Conservation (phyloP, 64 coral and sea anemone genomes). For the Pocillopora verrucosa region DNA sequence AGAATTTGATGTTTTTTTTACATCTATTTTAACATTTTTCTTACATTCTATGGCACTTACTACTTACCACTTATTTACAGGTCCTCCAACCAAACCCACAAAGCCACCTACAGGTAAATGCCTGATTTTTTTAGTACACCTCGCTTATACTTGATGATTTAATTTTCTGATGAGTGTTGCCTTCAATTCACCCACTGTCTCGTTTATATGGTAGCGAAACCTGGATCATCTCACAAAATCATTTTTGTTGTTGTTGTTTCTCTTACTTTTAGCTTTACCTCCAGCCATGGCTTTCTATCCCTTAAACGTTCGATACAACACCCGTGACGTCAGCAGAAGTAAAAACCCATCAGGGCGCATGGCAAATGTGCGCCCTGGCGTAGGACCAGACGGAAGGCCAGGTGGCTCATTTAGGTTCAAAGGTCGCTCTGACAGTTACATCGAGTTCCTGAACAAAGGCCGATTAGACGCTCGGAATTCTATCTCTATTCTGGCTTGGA, state of each 20-base stretch:
- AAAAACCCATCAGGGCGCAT: slow-evolving; percentile 63
- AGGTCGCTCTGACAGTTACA: slow-evolving; percentile 67
- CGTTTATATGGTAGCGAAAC: neutral
- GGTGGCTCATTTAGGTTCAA: slow-evolving; percentile 66
- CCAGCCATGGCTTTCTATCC: slow-evolving; percentile 68
- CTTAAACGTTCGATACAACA: slow-evolving; percentile 56
- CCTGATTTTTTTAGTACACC: neutral
- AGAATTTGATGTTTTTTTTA: neutral
- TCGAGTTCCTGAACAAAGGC: slow-evolving; percentile 82
- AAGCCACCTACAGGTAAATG: neutral
- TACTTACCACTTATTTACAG: neutral
- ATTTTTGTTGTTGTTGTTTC: neutral
- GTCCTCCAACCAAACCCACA: slow-evolving; percentile 3
- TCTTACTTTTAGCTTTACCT: slow-evolving; percentile 24
- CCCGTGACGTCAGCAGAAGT: slow-evolving; percentile 54
- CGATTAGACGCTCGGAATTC: slow-evolving; percentile 67
- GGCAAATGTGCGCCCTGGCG: slow-evolving; percentile 57
- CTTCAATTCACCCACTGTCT: neutral
- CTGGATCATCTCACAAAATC: neutral
- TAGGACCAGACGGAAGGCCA: slow-evolving; percentile 58
- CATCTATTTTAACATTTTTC: neutral
- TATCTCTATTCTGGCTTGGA: slow-evolving; percentile 88
- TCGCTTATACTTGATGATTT: neutral
- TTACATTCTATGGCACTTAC: neutral
- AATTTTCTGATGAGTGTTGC: too few relatives aligned